A percentile compares a stretch with the other conserved stretches of the same genome.
Evolutionary conservation across 1,140 invertebrate genomes (phyloP).

Genomic region (Zaprionus camerounensis): DNA sequence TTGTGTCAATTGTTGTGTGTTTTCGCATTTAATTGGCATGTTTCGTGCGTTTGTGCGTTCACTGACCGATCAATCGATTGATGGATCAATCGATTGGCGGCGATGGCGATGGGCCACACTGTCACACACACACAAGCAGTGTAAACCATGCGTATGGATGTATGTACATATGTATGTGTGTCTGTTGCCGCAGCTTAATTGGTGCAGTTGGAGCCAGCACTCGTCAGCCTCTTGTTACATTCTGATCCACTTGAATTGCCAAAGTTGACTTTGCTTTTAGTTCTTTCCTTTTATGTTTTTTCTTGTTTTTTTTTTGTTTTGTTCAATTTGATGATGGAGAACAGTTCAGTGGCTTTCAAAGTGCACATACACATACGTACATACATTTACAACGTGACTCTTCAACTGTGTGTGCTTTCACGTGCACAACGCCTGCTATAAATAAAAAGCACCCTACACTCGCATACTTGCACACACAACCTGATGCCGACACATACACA

Average conservation of each 20-base stretch:
- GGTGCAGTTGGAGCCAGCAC: conserved; percentile 38
- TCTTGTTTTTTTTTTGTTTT: conserved; percentile 5
- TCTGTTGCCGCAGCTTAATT: conserved; percentile 19
- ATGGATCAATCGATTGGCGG: conserved; percentile 26
- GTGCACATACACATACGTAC: neutral
- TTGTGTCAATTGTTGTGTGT: conserved; percentile 52
- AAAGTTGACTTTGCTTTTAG: conserved; percentile 21
- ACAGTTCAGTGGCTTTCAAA: conserved; percentile 4
- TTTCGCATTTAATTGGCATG: conserved; percentile 68
- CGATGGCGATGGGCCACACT: neutral
- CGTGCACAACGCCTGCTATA: conserved; percentile 70
- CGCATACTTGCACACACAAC: conserved; percentile 1
- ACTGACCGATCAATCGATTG: conserved; percentile 58
- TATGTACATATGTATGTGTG: conserved; percentile 3
- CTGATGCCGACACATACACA: too few species aligned
- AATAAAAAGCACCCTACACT: conserved; percentile 45
- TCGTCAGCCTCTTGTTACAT: conserved; percentile 53
- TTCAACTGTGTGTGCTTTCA: conserved; percentile 61
- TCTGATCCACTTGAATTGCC: conserved; percentile 23
- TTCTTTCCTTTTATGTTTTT: conserved; percentile 21
- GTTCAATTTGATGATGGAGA: neutral
- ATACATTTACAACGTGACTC: conserved; percentile 27
- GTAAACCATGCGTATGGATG: neutral
- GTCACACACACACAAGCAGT: neutral
- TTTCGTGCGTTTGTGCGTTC: conserved; percentile 66